A percentile compares a stretch with the other conserved stretches of the same genome.
phyloP scores from a whole-genome alignment of 2,113 vertebrate species.

The Semnopithecus entellus region DNA sequence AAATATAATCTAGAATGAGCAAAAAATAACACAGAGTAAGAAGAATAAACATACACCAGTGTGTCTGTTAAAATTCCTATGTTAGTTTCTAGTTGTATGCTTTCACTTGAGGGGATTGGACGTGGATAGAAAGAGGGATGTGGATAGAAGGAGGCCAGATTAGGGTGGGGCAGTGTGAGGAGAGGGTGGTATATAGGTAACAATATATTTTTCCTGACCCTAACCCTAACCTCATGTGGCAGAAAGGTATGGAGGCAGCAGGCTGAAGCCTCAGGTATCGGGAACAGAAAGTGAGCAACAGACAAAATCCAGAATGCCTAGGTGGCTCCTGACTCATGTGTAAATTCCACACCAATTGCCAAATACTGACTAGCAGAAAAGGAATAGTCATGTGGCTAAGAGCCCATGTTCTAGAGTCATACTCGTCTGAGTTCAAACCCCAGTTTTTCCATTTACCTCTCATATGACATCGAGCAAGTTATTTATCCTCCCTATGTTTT shows the following conservation, averaged over 20 bases:
- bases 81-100: background rate
- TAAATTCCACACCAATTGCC: background rate
- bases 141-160: too few species aligned
- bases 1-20: background rate
- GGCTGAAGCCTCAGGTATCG: background rate
- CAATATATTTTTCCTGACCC: too few species aligned
- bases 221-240: too few species aligned
- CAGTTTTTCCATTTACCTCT: background rate
- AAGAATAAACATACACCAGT: background rate
- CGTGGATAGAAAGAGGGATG: background rate
- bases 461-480: background rate
- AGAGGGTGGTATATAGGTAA: too few species aligned
- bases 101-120: background rate
- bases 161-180: background rate
- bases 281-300: background rate
- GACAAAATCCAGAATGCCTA: background rate
- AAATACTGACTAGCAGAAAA: background rate
- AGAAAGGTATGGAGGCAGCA: background rate
- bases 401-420: background rate
- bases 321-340: background rate
- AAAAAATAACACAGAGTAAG: background rate
- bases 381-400: background rate
- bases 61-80: background rate
- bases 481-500: background rate
- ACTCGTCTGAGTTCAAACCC: background rate